phyloP scores from a whole-genome alignment of 1,140 invertebrate species.

The Papilio polytes region DNA sequence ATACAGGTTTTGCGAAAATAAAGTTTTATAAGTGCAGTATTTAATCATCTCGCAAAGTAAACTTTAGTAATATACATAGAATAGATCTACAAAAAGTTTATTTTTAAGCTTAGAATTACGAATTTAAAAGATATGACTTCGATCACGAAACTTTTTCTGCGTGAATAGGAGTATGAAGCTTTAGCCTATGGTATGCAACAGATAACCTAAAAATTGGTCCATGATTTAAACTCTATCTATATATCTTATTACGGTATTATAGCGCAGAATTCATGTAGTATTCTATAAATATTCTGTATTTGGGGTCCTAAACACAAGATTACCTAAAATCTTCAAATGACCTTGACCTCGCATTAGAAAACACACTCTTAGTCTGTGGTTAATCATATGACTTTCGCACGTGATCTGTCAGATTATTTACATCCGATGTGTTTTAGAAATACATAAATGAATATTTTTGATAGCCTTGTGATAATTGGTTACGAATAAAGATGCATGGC shows the following conservation, averaged over 20 bases:
- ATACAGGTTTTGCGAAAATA: too few species aligned
- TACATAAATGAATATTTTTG: conserved; percentile 50
- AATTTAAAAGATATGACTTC: background rate
- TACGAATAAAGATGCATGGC: conserved; percentile 55
- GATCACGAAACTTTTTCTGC: background rate
- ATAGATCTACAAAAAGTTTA: too few species aligned
- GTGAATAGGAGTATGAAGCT: background rate
- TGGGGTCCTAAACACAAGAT: background rate
- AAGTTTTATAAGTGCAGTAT: too few species aligned
- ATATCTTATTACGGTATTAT: background rate
- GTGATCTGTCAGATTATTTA: conserved; percentile 74
- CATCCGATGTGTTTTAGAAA: conserved; percentile 60
- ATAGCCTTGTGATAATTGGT: conserved; percentile 41
- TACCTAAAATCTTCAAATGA: conserved; percentile 36
- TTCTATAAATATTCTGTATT: background rate
- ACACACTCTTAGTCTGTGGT: conserved; percentile 62
- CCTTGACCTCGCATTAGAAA: conserved; percentile 67
- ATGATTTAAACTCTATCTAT: background rate
- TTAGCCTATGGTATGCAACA: background rate
- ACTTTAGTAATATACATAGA: too few species aligned
- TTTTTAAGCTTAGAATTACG: background rate
- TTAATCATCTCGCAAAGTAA: too few species aligned
- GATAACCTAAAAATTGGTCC: background rate
- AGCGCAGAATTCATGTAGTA: background rate
- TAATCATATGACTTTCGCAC: conserved; percentile 79